Evolutionary conservation across 2,113 vertebrate species (phyloP), one percentile per base, ranked within the genome.

Genomic region (Callithrix jacchus): DNA sequence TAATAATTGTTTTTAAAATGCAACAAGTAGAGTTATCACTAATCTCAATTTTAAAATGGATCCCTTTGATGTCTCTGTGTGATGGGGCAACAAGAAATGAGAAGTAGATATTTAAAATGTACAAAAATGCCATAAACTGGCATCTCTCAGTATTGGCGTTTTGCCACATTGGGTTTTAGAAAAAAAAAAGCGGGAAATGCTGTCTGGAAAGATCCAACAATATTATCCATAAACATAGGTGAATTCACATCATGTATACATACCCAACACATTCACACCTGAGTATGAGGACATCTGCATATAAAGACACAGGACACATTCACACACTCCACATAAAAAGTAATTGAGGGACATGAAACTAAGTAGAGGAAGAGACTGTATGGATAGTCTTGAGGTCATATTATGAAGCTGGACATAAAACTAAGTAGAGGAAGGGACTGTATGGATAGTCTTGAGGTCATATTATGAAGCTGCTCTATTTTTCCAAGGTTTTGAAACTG

Each of bases 41-140:
- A 54, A 58, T 84, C 9, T 97, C 45, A 80, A 3, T 95, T 90
- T 89, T 87, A 58, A 79, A 81, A 52, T 92, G 82, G 85, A 81
- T 89, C 3, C n/a, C 32, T 70, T 86, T 95, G 21, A n/a, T 90
- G 82, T 45, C 1, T 8, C 14, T 68, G 13, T 92, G 52, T 71
- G 32, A 80, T 73, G 56, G 16, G 35, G 13, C 35, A 91, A n/a
- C 1, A 45, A 4, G 47, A 20, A 27, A 12, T 90, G 30, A 76
- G 11, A 96, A 91, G 11, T 58, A 23, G 52, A 89, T 87, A 76
- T 91, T 93, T 84, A 76, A 83, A 76, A 54, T 52, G 32, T 1
- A 58, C 56, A 66, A 76, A 27, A 82, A 70, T 45, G 76, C 0
- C 3, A 77, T 4, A 52, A 83, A 13, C 32, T 83, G 25, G 20